These are phyloP conservation scores for Drosophila borealis DNA, from an alignment of 2,888 invertebrate species.

Conservation along the genomic window DNA sequence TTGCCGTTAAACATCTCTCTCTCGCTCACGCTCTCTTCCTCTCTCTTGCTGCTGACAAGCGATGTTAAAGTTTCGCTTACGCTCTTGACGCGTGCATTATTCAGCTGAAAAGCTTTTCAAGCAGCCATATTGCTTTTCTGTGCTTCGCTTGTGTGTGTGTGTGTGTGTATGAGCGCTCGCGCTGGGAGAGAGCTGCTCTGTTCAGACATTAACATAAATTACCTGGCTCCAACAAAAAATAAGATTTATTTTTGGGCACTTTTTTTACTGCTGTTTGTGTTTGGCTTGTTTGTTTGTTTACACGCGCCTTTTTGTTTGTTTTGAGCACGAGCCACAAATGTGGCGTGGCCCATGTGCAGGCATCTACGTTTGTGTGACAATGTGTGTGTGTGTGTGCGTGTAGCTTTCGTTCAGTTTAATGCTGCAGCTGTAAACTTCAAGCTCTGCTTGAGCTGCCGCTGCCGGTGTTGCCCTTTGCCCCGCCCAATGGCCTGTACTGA, in stretches of 20 bases:
- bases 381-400: slow-evolving; percentile 9
- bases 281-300: slow-evolving; percentile 67
- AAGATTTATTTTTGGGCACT: slow-evolving; percentile 47
- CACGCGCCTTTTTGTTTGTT: slow-evolving; percentile 56
- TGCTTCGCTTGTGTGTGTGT: slow-evolving; percentile 13
- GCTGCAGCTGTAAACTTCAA: slow-evolving; percentile 36
- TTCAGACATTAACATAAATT: slow-evolving; percentile 47
- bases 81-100: slow-evolving; percentile 60
- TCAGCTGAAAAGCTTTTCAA: slow-evolving; percentile 78
- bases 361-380: background rate
- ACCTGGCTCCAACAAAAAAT: slow-evolving; percentile 40
- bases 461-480: slow-evolving; percentile 20
- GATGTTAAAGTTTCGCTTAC: slow-evolving; percentile 13
- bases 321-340: slow-evolving; percentile 58
- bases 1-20: slow-evolving; percentile 66
- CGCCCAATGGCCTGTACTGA: slow-evolving; percentile 9
- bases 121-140: slow-evolving; percentile 78
- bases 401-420: slow-evolving; percentile 44
- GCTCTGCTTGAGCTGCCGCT: slow-evolving; percentile 45
- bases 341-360: slow-evolving; percentile 24
- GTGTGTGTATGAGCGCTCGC: slow-evolving; percentile 26
- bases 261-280: slow-evolving; percentile 24
- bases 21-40: slow-evolving; percentile 3
- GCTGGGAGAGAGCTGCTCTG: slow-evolving; percentile 32
- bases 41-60: slow-evolving; percentile 65